These are phyloP conservation scores for Leucoraja ocellata DNA, from an alignment of 2,797 vertebrate genomes.

Conservation along the genomic window DNA sequence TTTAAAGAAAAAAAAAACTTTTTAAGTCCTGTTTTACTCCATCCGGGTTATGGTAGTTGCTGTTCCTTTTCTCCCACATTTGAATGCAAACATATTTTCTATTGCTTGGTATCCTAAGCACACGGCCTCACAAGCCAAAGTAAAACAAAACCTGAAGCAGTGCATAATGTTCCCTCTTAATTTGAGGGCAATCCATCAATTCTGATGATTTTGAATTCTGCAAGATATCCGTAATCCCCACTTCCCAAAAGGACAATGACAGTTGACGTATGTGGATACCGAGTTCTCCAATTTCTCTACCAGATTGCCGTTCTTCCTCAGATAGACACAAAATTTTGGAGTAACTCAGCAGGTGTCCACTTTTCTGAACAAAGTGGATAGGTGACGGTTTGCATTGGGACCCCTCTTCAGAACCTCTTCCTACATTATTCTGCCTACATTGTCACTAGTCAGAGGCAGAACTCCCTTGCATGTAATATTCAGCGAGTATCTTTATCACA, in stretches of 20 bases:
- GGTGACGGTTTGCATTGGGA: no score
- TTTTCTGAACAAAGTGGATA: no score
- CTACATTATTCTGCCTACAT: no score
- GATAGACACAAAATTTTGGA: no score
- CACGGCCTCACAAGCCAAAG: neutral
- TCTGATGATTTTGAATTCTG: neutral
- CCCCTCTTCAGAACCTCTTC: no score
- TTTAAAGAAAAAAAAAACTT: neutral
- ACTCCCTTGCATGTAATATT: no score
- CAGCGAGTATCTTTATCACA: no score
- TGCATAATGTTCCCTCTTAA: neutral
- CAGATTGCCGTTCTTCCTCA: neutral
- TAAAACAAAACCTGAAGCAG: no score
- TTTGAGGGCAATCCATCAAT: neutral
- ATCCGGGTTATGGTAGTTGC: neutral
- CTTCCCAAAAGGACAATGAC: neutral
- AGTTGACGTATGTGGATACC: neutral
- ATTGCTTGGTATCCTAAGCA: neutral
- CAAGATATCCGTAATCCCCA: neutral
- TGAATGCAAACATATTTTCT: neutral
- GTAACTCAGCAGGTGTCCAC: no score
- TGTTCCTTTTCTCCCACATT: neutral
- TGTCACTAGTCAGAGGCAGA: no score
- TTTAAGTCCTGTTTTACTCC: neutral
- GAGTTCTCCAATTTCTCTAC: neutral